Base-by-base conservation (phyloP, 2,797 vertebrate species). In the Glossophaga mutica region DNA sequence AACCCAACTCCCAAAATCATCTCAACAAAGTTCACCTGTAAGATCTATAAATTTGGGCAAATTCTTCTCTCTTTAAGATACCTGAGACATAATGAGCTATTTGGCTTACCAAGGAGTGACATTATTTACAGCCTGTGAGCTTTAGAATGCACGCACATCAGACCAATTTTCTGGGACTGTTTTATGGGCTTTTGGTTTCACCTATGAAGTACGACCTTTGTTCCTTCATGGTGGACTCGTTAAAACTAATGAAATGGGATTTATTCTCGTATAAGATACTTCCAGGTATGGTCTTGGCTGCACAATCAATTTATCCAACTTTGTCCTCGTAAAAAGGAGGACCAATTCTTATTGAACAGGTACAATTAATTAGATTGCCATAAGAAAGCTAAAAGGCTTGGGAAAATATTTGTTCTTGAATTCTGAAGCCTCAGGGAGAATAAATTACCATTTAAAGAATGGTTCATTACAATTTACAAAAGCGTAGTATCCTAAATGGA, bases 1-100 rank as follows among this genome's bases (percentile, higher is more conserved):
- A 85, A 81, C 10, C 21, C 87, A 95, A 92, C 10, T 9, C 19
- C 89, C 71, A 42, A 92, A 84, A 94, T 90, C 32, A 84, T 82
- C 34, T 97, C 82, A 96, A 50, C n/a, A 68, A 59, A 87, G 59
- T 59, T 73, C 7, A 86, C 24, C 52, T 52, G 9, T 44, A 78
- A 9, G 46, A 52, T 59, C 71, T 87, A 71, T 91, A 95, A 89
- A 62, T 94, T 78, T 73, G 78, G 44, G 26, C 83, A 62, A 70
- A 76, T 26, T 65, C 9, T 87, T 83, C 59, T 89, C 22, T 92
- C 42, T n/a, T 95, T 37, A 50, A 85, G 24, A 50, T 78, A 32
- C 44, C n/a, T 32, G 88, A 82, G 90, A 71, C 46, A 77, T 39
- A 39, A 26, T 52, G 50, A 67, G 42, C 21, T 92, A 55, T 90